Evolutionary conservation across 92 coral and sea anemone genomes (phyloP).

Genomic region (Palythoa grandiflora): DNA sequence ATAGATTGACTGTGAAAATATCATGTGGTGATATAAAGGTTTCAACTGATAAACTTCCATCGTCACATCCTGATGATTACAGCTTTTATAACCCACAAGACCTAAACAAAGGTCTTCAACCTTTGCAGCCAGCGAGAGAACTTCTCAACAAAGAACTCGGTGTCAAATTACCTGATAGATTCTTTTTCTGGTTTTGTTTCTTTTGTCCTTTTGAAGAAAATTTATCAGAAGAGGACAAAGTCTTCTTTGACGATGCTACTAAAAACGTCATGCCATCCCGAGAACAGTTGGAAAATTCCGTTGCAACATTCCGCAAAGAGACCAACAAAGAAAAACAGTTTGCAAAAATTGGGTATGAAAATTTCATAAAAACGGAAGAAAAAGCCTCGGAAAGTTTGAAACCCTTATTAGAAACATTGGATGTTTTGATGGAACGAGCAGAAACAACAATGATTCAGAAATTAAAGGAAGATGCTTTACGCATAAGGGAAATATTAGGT

Average conservation of each 20-base stretch:
- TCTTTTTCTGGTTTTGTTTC: too few species aligned
- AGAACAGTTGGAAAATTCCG: constrained; percentile 15
- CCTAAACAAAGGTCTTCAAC: not conserved
- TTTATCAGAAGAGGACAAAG: constrained; percentile 47
- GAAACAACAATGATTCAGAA: constrained; percentile 18
- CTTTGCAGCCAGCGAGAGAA: constrained; percentile 53
- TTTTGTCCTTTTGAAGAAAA: too few species aligned
- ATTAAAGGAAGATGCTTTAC: not conserved
- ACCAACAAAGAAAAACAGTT: not conserved
- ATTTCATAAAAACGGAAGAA: constrained; percentile 14
- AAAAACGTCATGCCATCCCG: too few species aligned
- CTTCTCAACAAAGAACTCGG: too few species aligned
- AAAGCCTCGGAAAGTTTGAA: not conserved
- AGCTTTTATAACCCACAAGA: constrained; percentile 26
- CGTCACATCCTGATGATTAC: constrained; percentile 18
- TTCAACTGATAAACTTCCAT: too few species aligned
- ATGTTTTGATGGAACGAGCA: constrained; percentile 26
- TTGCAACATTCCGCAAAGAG: constrained; percentile 23
- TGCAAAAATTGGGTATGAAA: not conserved
- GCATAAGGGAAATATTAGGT: not conserved
- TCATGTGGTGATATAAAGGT: constrained; percentile 57
- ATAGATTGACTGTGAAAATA: constrained; percentile 14
- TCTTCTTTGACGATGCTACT: constrained; percentile 27
- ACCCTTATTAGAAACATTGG: constrained; percentile 16
- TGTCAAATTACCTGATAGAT: too few species aligned